Base-by-base conservation (phyloP, 2,113 vertebrate genomes). In the Todiramphus saurophagus region DNA sequence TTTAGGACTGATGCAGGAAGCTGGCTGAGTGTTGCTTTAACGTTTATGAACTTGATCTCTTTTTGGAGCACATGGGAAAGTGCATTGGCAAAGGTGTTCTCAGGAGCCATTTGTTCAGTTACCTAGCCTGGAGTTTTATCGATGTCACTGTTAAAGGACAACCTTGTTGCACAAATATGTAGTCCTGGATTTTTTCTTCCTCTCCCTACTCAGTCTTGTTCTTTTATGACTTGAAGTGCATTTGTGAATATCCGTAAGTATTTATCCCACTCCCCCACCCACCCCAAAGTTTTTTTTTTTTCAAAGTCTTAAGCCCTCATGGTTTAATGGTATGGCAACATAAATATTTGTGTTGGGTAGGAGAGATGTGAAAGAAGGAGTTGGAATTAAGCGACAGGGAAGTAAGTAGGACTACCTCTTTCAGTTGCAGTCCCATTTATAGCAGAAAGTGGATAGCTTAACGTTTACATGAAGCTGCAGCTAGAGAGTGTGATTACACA, bases 81-180 rank as follows among this genome's bases (percentile, higher is more conserved):
- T 16, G 7, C 16, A 3, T 60, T 16, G 1, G 9, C 15, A 18
- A 19, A 69, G 30, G 24, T 48, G 33, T 50, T 56, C 39, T 1
- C 4, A 10, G 67, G 46, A 79, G 15, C n/a, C 5, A 3, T 66
- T 83, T 85, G 3, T 62, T 90, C 35, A 43, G 7, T 75, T 2
- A 1, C 5, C 59, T 27, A 33, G 5, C 28, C 15, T 39, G 14
- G 20, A 56, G 16, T 66, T 83, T 66, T 7, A 8, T 50, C 69
- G 51, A 7, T 6, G 15, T 24, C 73, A 28, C 43, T 51, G 35
- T 80, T 43, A n/a, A 73, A 64, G 39, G 48, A 79, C 39, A 63
- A 10, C 3, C 2, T 13, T 44, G 2, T 31, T 67, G 24, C 10
- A 56, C 13, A 66, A 60, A 74, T 73, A 30, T 0, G 0, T n/a